phyloP scores from a whole-genome alignment of 2,888 invertebrate genomes.

The Arenicola marina region DNA sequence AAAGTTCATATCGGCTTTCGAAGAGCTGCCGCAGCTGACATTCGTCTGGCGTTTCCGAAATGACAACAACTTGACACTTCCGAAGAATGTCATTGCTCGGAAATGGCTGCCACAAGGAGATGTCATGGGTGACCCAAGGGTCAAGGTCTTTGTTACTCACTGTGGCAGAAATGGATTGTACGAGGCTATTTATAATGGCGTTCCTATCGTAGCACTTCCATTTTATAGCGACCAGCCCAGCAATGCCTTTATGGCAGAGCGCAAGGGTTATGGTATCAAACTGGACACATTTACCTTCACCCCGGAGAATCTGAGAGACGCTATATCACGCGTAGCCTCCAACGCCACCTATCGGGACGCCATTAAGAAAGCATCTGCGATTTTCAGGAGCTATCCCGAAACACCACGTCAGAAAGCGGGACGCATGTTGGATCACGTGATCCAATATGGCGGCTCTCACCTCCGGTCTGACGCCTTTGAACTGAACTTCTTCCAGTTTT shows the following conservation, averaged over 20 bases:
- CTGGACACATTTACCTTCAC: constrained; percentile 28
- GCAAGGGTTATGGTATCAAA: constrained; percentile 33
- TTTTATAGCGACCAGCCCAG: constrained; percentile 32
- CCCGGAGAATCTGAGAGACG: constrained; percentile 19
- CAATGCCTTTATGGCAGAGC: constrained; percentile 25
- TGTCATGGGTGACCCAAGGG: constrained; percentile 36
- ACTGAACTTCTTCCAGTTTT: constrained; percentile 35
- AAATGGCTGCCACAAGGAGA: constrained; percentile 42
- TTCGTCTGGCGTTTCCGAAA: neutral
- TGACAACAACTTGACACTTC: neutral
- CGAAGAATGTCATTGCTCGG: constrained; percentile 16
- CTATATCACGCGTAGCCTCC: constrained; percentile 24
- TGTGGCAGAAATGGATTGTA: constrained; percentile 37
- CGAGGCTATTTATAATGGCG: constrained; percentile 38
- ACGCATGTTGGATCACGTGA: constrained; percentile 41
- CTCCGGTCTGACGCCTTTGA: constrained; percentile 34
- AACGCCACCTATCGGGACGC: constrained; percentile 26
- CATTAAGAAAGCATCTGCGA: constrained; percentile 29
- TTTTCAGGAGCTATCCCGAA: constrained; percentile 22
- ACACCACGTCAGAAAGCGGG: constrained; percentile 34
- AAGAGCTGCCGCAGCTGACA: neutral
- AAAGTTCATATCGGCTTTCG: no score
- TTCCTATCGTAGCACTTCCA: constrained; percentile 39
- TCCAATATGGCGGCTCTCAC: constrained; percentile 39
- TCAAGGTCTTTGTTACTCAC: constrained; percentile 39